Percentiles rank a stretch among this genome's conserved stretches.
Evolutionary conservation across 1,140 invertebrate genomes (phyloP).

Genomic region (Latrodectus geometricus): DNA sequence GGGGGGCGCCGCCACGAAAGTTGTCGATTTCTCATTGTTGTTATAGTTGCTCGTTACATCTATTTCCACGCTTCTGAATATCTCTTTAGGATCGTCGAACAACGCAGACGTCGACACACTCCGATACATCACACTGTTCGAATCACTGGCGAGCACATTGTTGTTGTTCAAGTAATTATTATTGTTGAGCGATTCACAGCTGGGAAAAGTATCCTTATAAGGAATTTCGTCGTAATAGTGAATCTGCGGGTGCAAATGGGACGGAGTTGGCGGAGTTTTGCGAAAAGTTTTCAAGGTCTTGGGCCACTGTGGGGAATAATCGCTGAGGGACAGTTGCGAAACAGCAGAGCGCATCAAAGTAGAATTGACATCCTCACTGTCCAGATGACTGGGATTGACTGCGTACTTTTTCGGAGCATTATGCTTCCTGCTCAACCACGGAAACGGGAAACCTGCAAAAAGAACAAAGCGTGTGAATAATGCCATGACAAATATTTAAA

Average conservation of each 20-base stretch:
- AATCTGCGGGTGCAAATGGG: neutral
- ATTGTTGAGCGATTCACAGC: slow-evolving; percentile 34
- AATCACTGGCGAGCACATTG: slow-evolving; percentile 12
- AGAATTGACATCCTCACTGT: slow-evolving; percentile 14
- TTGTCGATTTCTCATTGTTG: neutral
- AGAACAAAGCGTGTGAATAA: slow-evolving; percentile 53
- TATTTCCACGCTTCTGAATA: slow-evolving; percentile 21
- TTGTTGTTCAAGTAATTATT: slow-evolving; percentile 33
- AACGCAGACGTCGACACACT: slow-evolving; percentile 60
- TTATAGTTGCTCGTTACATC: slow-evolving; percentile 24
- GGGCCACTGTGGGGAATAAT: slow-evolving; percentile 48
- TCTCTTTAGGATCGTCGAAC: slow-evolving; percentile 34
- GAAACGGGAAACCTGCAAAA: slow-evolving; percentile 56
- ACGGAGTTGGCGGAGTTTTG: neutral
- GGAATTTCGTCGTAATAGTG: slow-evolving; percentile 31
- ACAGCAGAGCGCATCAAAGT: slow-evolving; percentile 49
- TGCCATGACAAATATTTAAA: slow-evolving; percentile 51
- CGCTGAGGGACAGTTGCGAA: slow-evolving; percentile 50
- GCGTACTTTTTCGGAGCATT: slow-evolving; percentile 56
- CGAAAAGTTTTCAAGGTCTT: slow-evolving; percentile 44
- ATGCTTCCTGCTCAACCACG: slow-evolving; percentile 58
- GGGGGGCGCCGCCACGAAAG: neutral
- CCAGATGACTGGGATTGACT: slow-evolving; percentile 33
- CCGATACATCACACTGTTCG: slow-evolving; percentile 47
- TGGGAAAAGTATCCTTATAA: slow-evolving; percentile 26